These are phyloP conservation scores for Xanthostigma xanthostigma DNA, from an alignment of 2,888 invertebrate species.

Conservation along the genomic window DNA sequence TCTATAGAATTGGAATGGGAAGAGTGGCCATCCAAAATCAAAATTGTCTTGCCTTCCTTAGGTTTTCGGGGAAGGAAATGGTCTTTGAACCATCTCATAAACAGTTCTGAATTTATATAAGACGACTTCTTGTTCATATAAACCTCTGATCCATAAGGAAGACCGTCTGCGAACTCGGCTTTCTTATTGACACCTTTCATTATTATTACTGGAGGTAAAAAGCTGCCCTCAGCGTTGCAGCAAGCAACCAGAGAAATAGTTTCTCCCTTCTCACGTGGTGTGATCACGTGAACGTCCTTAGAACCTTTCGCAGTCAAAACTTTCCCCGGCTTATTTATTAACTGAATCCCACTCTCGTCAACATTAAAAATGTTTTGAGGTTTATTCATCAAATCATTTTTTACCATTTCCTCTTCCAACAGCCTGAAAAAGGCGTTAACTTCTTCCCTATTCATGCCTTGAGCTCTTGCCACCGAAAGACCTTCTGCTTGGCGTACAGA, in stretches of 20 bases:
- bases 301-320: conserved; percentile 2
- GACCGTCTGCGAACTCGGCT: conserved; percentile 9
- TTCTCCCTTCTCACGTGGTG: conserved; percentile 7
- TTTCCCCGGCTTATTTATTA: too few species aligned
- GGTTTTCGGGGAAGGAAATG: conserved; percentile 12
- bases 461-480: neutral
- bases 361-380: too few species aligned
- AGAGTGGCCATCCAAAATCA: too few species aligned
- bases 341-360: too few species aligned
- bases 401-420: too few species aligned
- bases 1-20: too few species aligned
- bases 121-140: conserved; percentile 8
- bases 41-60: too few species aligned
- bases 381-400: too few species aligned
- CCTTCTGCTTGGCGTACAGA: neutral
- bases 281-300: conserved; percentile 6
- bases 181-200: conserved; percentile 10
- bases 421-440: too few species aligned
- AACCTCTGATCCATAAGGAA: conserved; percentile 9
- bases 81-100: conserved; percentile 12
- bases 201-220: conserved; percentile 8
- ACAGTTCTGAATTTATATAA: conserved; percentile 9
- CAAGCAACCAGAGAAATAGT: conserved; percentile 7
- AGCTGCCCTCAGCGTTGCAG: conserved; percentile 9
- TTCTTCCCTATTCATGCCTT: too few species aligned